A percentile compares a stretch with the other conserved stretches of the same genome.
Evolutionary conservation across 2,888 invertebrate genomes (phyloP).

Genomic region (Ennomos erosarius): DNA sequence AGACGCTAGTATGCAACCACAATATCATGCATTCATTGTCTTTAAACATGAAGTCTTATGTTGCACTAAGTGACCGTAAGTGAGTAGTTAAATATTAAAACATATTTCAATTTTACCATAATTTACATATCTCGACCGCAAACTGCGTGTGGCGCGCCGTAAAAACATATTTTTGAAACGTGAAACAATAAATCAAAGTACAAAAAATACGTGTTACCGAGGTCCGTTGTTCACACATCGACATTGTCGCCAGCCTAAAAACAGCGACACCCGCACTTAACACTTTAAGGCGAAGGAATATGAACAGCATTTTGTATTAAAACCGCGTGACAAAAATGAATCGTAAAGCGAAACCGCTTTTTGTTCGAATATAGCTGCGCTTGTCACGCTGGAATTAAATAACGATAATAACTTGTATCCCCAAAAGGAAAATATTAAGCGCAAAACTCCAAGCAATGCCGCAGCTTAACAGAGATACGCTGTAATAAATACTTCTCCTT

Average conservation of each 20-base stretch:
- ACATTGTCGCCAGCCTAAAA: conserved; percentile 75
- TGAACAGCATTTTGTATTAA: conserved; percentile 17
- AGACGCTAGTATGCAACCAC: no score
- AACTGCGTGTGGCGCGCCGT: conserved; percentile 75
- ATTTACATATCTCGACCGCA: conserved; percentile 66
- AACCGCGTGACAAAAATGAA: conserved; percentile 2
- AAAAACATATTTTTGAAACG: conserved; percentile 78
- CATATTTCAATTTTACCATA: conserved; percentile 40
- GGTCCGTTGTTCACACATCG: conserved; percentile 77
- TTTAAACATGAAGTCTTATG: no score
- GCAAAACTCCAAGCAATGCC: conserved; percentile 7
- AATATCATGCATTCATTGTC: no score
- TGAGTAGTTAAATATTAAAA: conserved; percentile 27
- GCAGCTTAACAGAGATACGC: conserved; percentile 42
- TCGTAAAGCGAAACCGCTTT: conserved; percentile 1
- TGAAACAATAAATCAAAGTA: conserved; percentile 82
- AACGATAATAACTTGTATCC: conserved; percentile 2
- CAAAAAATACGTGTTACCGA: conserved; percentile 81
- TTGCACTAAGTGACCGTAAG: neutral
- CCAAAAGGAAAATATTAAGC: conserved; percentile 27
- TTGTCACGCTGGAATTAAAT: conserved; percentile 10
- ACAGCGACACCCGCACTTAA: conserved; percentile 52
- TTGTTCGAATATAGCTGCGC: neutral
- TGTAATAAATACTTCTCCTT: conserved; percentile 76
- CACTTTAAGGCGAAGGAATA: conserved; percentile 61